phyloP scores from a whole-genome alignment of 30 jellyfish, hydroid and myxozoan genomes.

The Turritopsis dohrnii region DNA sequence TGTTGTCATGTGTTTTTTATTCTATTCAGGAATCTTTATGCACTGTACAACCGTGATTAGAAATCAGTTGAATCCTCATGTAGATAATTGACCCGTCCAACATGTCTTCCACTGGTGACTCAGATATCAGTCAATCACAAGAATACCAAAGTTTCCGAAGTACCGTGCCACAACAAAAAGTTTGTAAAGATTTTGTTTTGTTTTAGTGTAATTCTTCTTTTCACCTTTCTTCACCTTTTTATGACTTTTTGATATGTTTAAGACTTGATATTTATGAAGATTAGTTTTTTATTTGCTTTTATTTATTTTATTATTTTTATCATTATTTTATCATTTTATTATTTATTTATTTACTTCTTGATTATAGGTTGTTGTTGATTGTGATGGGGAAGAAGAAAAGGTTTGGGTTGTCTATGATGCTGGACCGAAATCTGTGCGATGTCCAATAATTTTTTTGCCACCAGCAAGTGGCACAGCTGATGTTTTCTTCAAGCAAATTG shows the following conservation, averaged over 20 bases:
- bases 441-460: constrained; percentile 85
- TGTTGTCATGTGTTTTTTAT: too few relatives aligned
- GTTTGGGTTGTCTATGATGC: constrained; percentile 97
- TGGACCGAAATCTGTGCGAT: constrained; percentile 90
- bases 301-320: too few relatives aligned
- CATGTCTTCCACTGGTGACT: constrained; percentile 70
- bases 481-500: constrained; percentile 80
- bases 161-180: constrained; percentile 94
- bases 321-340: background rate
- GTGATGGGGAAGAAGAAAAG: constrained; percentile 93
- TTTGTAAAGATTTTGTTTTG: background rate
- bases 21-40: too few relatives aligned
- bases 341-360: background rate
- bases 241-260: background rate
- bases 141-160: constrained; percentile 92
- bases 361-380: constrained; percentile 85
- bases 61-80: background rate
- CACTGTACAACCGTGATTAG: too few relatives aligned
- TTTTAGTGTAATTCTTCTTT: background rate
- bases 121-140: constrained; percentile 77
- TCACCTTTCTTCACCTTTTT: too few relatives aligned
- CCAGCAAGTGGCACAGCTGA: constrained; percentile 99
- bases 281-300: background rate
- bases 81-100: background rate
- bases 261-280: background rate